These are phyloP conservation scores for Scaptodrosophila lebanonensis DNA, from an alignment of 1,140 invertebrate species.

Conservation along the genomic window DNA sequence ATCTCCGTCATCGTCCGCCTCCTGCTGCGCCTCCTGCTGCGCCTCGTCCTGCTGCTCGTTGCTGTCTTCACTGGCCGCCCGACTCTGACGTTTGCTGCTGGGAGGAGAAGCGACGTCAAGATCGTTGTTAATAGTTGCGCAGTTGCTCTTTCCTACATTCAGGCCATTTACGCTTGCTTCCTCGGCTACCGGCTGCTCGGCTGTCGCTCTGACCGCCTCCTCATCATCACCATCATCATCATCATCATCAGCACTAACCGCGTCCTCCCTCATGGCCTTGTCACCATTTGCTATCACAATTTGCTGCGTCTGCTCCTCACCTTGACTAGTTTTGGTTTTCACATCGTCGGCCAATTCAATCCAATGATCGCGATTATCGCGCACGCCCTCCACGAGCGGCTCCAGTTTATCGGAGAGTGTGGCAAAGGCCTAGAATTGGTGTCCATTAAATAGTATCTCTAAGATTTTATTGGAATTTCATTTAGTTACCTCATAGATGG, in stretches of 20 bases:
- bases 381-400: slow-evolving; percentile 90
- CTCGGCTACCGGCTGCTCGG: too few species aligned
- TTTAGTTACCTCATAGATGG: slow-evolving; percentile 92
- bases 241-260: slow-evolving; percentile 8
- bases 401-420: slow-evolving; percentile 86
- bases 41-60: slow-evolving; percentile 21
- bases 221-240: background rate
- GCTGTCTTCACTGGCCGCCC: slow-evolving; percentile 53
- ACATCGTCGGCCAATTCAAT: slow-evolving; percentile 83
- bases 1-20: slow-evolving; percentile 9
- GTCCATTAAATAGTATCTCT: background rate
- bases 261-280: slow-evolving; percentile 36
- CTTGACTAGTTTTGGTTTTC: slow-evolving; percentile 67
- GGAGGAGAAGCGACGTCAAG: slow-evolving; percentile 56
- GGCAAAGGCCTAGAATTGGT: slow-evolving; percentile 89
- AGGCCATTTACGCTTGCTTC: slow-evolving; percentile 58
- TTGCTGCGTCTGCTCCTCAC: slow-evolving; percentile 44
- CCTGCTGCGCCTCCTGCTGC: slow-evolving; percentile 6
- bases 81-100: slow-evolving; percentile 65
- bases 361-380: slow-evolving; percentile 90
- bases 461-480: background rate
- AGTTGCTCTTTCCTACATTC: slow-evolving; percentile 40
- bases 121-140: slow-evolving; percentile 62
- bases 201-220: slow-evolving; percentile 7
- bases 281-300: slow-evolving; percentile 69